A percentile compares a stretch with the other conserved stretches of the same genome.
These are phyloP conservation scores for Bubo bubo DNA, from an alignment of 2,113 vertebrate genomes.

Conservation along the genomic window DNA sequence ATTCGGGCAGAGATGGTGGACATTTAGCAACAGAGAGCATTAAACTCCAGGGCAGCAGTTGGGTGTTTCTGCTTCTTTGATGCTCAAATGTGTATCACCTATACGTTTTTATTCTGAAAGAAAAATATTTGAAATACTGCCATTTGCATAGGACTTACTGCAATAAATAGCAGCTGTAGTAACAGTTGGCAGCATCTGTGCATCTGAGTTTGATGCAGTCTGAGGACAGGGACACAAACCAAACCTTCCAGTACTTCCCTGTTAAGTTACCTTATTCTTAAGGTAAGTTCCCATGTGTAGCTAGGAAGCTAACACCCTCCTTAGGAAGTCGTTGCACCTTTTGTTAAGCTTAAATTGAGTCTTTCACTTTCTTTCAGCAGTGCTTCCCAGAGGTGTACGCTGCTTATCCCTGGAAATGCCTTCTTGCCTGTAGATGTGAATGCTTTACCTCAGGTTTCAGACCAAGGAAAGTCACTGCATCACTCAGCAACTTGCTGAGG, in stretches of 20 bases:
- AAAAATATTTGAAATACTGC: not conserved
- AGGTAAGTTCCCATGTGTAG: not conserved
- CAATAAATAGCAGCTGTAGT: not conserved
- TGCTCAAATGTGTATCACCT: not conserved
- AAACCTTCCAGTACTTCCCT: not conserved
- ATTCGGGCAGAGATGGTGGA: not conserved
- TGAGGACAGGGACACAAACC: not conserved
- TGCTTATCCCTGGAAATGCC: not conserved
- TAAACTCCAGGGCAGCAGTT: not conserved
- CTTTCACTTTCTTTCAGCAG: not conserved
- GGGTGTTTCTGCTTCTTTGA: not conserved
- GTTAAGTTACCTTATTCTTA: not conserved
- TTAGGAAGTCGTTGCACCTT: not conserved
- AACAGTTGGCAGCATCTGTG: not conserved
- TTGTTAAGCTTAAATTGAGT: not conserved
- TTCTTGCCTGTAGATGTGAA: not conserved
- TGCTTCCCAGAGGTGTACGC: not conserved
- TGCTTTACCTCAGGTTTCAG: not conserved
- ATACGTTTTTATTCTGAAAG: not conserved
- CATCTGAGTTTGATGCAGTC: not conserved
- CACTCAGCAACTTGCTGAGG: not conserved
- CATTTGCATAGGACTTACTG: not conserved
- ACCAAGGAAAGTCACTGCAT: not conserved
- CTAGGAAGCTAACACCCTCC: not conserved
- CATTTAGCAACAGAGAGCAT: not conserved